Percentiles rank a stretch among this genome's conserved stretches.
Evolutionary conservation across 2,113 vertebrate species (phyloP).

Genomic region (Cottus gobio): DNA sequence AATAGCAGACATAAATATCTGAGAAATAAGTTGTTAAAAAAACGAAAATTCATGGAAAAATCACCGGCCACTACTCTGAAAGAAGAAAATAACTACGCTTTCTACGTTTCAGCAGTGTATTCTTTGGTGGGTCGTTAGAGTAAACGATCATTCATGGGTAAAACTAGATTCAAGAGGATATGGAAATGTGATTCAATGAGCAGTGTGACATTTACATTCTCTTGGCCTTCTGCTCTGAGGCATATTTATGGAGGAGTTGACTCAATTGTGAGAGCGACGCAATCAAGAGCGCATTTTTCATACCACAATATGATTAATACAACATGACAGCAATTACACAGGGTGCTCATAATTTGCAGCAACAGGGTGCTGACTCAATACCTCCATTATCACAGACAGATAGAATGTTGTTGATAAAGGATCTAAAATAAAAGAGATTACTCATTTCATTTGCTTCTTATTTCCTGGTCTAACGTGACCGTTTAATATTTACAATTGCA

Average conservation of each 20-base stretch:
- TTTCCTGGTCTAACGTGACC: too few relatives aligned
- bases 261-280: conserved; percentile 59
- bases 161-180: conserved; percentile 39
- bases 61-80: not conserved
- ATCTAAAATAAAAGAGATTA: not conserved
- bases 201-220: conserved; percentile 56
- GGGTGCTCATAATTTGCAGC: conserved; percentile 51
- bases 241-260: conserved; percentile 62
- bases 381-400: not conserved
- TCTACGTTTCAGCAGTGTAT: conserved; percentile 1
- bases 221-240: conserved; percentile 65
- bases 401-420: not conserved
- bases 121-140: not conserved
- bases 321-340: conserved; percentile 71
- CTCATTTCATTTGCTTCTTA: conserved; percentile 10
- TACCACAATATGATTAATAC: conserved; percentile 66
- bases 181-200: conserved; percentile 61
- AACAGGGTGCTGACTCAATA: conserved; percentile 26
- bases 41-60: conserved; percentile 4
- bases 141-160: conserved; percentile 25
- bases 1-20: conserved; percentile 50
- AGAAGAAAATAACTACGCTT: not conserved
- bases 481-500: too few relatives aligned
- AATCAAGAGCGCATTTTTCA: conserved; percentile 70
- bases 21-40: conserved; percentile 15